A percentile compares a stretch with the other conserved stretches of the same genome.
Conservation (phyloP, 1,140 invertebrate species). For the Panagrolaimus sp. region DNA sequence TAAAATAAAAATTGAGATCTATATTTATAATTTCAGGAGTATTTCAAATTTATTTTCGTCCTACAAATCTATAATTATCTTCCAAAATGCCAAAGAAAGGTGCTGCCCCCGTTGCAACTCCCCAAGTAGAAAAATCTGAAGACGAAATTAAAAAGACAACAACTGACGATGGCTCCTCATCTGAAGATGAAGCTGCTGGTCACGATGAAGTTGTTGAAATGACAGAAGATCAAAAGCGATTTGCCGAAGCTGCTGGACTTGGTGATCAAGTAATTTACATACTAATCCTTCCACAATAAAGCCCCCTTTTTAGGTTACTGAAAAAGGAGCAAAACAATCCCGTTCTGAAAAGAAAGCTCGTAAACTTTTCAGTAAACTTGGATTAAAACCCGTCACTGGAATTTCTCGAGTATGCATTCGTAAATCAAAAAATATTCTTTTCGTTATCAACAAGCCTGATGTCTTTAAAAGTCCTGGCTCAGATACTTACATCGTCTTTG, state of each 20-base stretch:
- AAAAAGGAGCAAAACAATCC: slow-evolving; percentile 74
- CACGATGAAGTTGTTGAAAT: slow-evolving; percentile 48
- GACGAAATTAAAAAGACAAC: slow-evolving; percentile 47
- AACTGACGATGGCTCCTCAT: slow-evolving; percentile 47
- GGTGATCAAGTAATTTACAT: slow-evolving; percentile 47
- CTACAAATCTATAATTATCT: not conserved
- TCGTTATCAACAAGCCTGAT: slow-evolving; percentile 98
- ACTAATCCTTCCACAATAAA: not conserved
- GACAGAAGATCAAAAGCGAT: slow-evolving; percentile 55
- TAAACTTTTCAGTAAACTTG: slow-evolving; percentile 97
- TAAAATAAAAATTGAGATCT: too few species aligned
- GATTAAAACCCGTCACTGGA: slow-evolving; percentile 86
- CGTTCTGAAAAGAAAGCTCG: slow-evolving; percentile 97
- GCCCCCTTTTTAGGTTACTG: slow-evolving; percentile 38
- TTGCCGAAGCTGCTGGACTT: slow-evolving; percentile 58
- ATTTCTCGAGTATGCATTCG: slow-evolving; percentile 94
- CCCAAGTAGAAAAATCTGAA: not conserved
- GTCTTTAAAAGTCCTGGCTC: slow-evolving; percentile 99
- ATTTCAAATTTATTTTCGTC: too few species aligned
- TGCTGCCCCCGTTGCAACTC: not conserved
- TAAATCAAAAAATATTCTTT: slow-evolving; percentile 97
- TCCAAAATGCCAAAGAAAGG: slow-evolving; percentile 7
- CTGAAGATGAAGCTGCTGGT: slow-evolving; percentile 48
- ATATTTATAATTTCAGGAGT: too few species aligned
- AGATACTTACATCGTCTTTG: slow-evolving; percentile 98